Base-by-base conservation (phyloP, 2,888 invertebrate species). In the Platypus cylindrus region DNA sequence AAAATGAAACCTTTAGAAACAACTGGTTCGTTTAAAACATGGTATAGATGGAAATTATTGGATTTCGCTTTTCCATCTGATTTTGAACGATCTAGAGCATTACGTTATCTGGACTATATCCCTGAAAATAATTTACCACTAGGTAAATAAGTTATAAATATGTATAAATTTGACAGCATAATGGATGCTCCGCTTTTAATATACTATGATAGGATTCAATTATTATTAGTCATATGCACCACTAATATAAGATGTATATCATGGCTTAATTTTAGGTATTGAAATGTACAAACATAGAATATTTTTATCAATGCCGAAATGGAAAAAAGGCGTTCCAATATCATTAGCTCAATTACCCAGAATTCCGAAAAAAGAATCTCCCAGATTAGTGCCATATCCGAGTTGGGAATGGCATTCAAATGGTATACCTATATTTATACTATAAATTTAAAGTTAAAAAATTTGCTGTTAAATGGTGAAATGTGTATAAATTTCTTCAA, bases 281-380 rank as follows among this genome's bases (percentile, higher is more conserved):
- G 84, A 84, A 51, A 65, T 77, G 3, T 74, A 73, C 64, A 67
- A 66, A 3, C 64, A 76, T 38, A 69, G 77, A 7, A 62, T 86
- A 5, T 87, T 80, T 59, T 63, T 87, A 2, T 78, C 81, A 2
- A 62, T 83, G 32, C 86, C 86, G 0, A 73, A 78, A 43, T 83
- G 82, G 83, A 73, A 75, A 34, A 62, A 66, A 17, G 84, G 84
- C 0, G 74, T 82, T 1, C 83, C 84, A 0, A 80, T 75, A 1
- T 81, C 82, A 0, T 58, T 85, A 24, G 73, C 77, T 0, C 77
- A 75, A 1, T 55, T 84, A 1, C 70, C 78, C 0, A 68, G 70
- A 35, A 60, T 65, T 1, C 71, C 78, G 0, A 67, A 64, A 3
- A 62, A 57, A 38, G 53, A 40, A 18, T 69, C 69, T 20, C 84